Evolutionary conservation across 2,113 vertebrate species (phyloP), one percentile per base, ranked within the genome.

Genomic region (Corythaixoides concolor): DNA sequence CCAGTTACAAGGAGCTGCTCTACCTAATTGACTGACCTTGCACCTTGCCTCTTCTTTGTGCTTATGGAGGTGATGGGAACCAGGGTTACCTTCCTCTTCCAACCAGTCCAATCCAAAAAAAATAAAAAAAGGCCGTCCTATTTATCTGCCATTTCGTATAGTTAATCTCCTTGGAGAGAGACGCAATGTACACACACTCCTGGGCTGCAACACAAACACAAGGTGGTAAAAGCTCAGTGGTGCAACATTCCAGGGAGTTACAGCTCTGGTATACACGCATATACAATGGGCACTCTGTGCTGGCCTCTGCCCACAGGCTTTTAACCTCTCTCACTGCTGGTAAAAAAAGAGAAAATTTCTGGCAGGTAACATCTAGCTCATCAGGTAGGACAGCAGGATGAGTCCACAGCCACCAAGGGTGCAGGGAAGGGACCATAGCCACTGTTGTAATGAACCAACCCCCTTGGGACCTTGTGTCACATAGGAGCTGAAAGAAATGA

Each of bases 161-260:
- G 95, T 91, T 95, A 95, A 93, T 93, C 89, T 92, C 53, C 37
- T 50, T 58, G 62, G 83, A 90, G 76, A 95, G 56, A 56, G 74
- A 88, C 66, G 4, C 50, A 93, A 14, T 72, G 62, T 91, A 85
- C 92, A 93, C 95, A 94, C 13, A 12, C 90, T 91, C 32, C 55
- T 53, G 74, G 47, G 19, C 93, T 55, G 76, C 87, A 96, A 88
- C 93, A 95, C 93, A 91, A 94, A 93, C 21, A 96, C 69, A 95
- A 97, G 96, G 96, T 96, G 95, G 93, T 97, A 96, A 97, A 94
- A 68, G 27, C 84, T 96, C 58, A 2, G 91, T 12, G 5, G 80
- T 97, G 94, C 97, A 96, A 95, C 96, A 97, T 97, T 98, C 97
- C 97, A 96, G 96, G 91, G 97, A 96, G 96, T 41, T 92, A 90